phyloP scores from a whole-genome alignment of 2,113 vertebrate genomes.

The Lasiurus cinereus region DNA sequence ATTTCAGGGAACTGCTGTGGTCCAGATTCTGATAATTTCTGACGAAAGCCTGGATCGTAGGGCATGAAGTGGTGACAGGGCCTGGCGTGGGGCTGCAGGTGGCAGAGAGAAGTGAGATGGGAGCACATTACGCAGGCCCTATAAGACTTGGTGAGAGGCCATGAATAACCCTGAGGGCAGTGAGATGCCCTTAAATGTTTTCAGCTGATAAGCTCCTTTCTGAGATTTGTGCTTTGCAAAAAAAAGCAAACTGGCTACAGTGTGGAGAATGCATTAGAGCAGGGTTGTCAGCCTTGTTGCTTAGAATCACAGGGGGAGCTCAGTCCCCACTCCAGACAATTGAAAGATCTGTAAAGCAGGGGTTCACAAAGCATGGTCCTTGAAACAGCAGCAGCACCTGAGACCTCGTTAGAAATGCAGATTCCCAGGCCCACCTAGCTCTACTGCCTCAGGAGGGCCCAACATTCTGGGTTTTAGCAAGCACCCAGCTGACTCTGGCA shows the following conservation, averaged over 20 bases:
- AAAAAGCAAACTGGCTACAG: background rate
- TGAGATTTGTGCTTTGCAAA: constrained; percentile 10
- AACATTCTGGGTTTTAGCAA: background rate
- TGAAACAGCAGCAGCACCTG: background rate
- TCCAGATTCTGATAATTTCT: background rate
- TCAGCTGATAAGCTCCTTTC: background rate
- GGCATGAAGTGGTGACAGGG: background rate
- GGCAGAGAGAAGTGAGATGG: background rate
- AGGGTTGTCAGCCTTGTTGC: background rate
- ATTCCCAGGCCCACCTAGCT: background rate
- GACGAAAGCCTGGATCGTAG: background rate
- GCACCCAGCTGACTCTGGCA: background rate
- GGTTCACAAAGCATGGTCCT: background rate
- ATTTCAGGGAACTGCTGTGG: background rate
- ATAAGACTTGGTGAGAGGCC: background rate
- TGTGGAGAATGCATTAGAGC: background rate
- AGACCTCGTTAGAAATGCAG: background rate
- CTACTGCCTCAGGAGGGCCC: background rate
- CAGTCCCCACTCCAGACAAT: background rate
- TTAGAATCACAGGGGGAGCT: background rate
- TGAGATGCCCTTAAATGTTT: background rate
- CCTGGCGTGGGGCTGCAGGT: background rate
- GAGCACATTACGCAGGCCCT: too few species aligned
- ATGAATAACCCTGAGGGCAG: background rate
- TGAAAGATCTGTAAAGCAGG: background rate